Base-by-base conservation (phyloP, 2,113 vertebrate genomes). In the Gambusia holbrooki region DNA sequence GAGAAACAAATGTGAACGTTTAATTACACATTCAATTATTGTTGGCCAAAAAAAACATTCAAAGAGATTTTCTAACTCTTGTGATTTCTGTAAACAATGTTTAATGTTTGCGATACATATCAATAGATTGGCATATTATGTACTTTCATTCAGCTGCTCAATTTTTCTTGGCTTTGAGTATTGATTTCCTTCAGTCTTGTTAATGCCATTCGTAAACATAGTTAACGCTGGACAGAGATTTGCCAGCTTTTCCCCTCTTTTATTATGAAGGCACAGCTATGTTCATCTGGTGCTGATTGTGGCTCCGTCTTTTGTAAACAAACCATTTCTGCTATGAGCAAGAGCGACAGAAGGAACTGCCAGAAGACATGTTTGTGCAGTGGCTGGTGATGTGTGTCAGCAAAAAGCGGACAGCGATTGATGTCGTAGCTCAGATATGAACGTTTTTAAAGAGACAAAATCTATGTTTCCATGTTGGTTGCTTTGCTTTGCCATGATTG, bases 331-430 rank as follows among this genome's bases (percentile, higher is more conserved):
- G 32, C 28, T 37, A 54, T 19, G 60, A 48, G 19, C 9, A 32
- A 33, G 35, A 76, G 19, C 5, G 32, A 51, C 33, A 5, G 63
- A 25, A 63, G 62, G 62, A 78, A 61, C 29, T 0, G 29, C 11
- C 5, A 2, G 11, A 74, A 74, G 30, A 25, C 33, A 33, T 66
- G 66, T 29, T 30, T 37, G 61, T 40, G 71, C 71, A 42, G 30
- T 74, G 82, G 66, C 73, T 74, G 72, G 30, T 45, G 25, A 37
- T 48, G 66, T 27, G 29, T 69, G 58, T 72, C 48, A 45, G 48
- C 5, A 67, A 30, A 60, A 60, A 42, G 17, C 19, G 42, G 69
- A 22, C 15, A 17, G 30, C 29, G 0, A 37, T 0, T 64, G 22
- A 67, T 32, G 35, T 30, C 61, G 51, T 30, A 74, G 11, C 11